Evolutionary conservation across 2,888 invertebrate species (phyloP).

Genomic region (Rosalia funebris): DNA sequence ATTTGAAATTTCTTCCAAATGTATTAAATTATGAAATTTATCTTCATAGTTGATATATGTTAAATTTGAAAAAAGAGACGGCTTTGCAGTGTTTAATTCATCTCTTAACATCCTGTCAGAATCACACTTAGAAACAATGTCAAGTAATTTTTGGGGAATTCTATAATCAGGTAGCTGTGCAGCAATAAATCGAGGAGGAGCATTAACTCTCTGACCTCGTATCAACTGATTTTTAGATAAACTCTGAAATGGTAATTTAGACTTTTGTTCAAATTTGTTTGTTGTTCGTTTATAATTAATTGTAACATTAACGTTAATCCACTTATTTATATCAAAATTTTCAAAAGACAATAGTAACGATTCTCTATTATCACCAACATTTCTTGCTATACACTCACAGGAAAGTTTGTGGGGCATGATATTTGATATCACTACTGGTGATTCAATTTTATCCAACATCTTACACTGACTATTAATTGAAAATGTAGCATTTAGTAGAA

Average conservation of each 20-base stretch:
- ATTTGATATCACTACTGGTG: slow-evolving; percentile 59
- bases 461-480: slow-evolving; percentile 62
- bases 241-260: slow-evolving; percentile 16
- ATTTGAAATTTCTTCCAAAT: slow-evolving; percentile 83
- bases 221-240: slow-evolving; percentile 33
- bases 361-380: slow-evolving; percentile 72
- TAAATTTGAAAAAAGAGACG: slow-evolving; percentile 67
- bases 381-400: slow-evolving; percentile 69
- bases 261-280: slow-evolving; percentile 24
- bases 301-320: slow-evolving; percentile 67
- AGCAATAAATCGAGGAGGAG: slow-evolving; percentile 71
- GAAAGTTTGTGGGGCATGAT: slow-evolving; percentile 27
- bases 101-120: slow-evolving; percentile 57
- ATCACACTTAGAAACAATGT: slow-evolving; percentile 57
- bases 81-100: slow-evolving; percentile 61
- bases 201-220: slow-evolving; percentile 67
- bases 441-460: slow-evolving; percentile 55
- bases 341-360: slow-evolving; percentile 70
- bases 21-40: slow-evolving; percentile 78
- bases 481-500: slow-evolving; percentile 67
- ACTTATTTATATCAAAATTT: slow-evolving; percentile 71
- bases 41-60: slow-evolving; percentile 70
- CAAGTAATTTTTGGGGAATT: slow-evolving; percentile 63
- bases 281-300: slow-evolving; percentile 17
- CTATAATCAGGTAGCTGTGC: slow-evolving; percentile 65